Conservation (phyloP, 2,113 vertebrate species). For the Penelope pileata region DNA sequence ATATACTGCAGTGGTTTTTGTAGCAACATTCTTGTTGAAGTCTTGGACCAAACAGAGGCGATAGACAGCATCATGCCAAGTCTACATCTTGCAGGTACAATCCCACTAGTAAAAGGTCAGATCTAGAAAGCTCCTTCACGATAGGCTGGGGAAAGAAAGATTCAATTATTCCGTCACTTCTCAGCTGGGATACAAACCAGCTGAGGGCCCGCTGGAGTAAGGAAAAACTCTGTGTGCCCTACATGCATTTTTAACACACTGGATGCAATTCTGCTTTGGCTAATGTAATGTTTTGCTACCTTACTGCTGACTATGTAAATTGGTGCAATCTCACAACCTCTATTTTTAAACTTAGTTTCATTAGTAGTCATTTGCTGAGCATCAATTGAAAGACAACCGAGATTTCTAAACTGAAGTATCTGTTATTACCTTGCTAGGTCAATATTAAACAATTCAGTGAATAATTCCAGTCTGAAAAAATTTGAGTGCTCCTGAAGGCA, state of each 20-base stretch:
- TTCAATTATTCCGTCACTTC: neutral
- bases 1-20: neutral
- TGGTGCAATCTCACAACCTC: neutral
- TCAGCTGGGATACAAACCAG: neutral
- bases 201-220: neutral
- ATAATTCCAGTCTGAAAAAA: neutral
- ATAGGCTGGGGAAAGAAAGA: neutral
- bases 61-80: neutral
- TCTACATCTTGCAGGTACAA: neutral
- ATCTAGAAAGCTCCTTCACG: neutral
- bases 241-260: neutral
- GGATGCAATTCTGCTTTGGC: neutral
- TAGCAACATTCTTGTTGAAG: neutral
- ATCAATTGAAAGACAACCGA: neutral
- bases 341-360: neutral
- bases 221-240: neutral
- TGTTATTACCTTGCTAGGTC: neutral
- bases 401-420: neutral
- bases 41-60: neutral
- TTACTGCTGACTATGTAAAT: neutral
- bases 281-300: neutral
- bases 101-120: neutral
- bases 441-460: neutral
- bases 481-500: neutral
- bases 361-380: neutral